Percentiles rank a stretch among this genome's conserved stretches.
Conservation (phyloP, 2,113 vertebrate genomes). For the Salvelinus namaycush region DNA sequence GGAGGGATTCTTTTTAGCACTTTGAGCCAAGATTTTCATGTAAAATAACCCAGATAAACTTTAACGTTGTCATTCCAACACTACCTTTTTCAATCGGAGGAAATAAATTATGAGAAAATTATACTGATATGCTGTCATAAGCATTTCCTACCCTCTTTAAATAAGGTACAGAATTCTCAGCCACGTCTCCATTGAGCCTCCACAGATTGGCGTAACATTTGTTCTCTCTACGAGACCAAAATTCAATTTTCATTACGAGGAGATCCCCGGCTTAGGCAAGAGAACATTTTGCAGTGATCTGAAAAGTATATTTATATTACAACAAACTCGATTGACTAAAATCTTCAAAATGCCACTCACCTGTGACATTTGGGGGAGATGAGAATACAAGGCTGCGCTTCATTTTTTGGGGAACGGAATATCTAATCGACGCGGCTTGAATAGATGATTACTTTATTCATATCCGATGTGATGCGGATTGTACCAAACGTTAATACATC, state of each 20-base stretch:
- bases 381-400: slow-evolving; percentile 59
- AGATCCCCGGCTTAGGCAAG: slow-evolving; percentile 46
- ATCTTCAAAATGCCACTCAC: slow-evolving; percentile 54
- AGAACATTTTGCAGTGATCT: slow-evolving; percentile 55
- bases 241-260: slow-evolving; percentile 61
- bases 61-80: too few species aligned
- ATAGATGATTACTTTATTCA: slow-evolving; percentile 73
- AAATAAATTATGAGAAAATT: too few species aligned
- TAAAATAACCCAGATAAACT: too few species aligned
- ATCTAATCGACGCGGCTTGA: slow-evolving; percentile 58
- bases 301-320: slow-evolving; percentile 53
- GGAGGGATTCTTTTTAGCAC: too few species aligned
- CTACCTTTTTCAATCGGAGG: too few species aligned
- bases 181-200: slow-evolving; percentile 56
- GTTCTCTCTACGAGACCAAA: slow-evolving; percentile 57
- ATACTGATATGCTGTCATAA: neutral
- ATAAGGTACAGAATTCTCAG: slow-evolving; percentile 52
- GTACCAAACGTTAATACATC: slow-evolving; percentile 59
- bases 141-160: slow-evolving; percentile 46
- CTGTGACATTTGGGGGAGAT: slow-evolving; percentile 65
- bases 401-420: slow-evolving; percentile 63
- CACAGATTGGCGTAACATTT: slow-evolving; percentile 65
- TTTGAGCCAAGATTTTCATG: too few species aligned
- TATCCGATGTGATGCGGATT: slow-evolving; percentile 61
- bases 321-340: slow-evolving; percentile 28